Evolutionary conservation across 30 jellyfish, hydroid and myxozoan species (phyloP).

Genomic region (Mastigias papua): DNA sequence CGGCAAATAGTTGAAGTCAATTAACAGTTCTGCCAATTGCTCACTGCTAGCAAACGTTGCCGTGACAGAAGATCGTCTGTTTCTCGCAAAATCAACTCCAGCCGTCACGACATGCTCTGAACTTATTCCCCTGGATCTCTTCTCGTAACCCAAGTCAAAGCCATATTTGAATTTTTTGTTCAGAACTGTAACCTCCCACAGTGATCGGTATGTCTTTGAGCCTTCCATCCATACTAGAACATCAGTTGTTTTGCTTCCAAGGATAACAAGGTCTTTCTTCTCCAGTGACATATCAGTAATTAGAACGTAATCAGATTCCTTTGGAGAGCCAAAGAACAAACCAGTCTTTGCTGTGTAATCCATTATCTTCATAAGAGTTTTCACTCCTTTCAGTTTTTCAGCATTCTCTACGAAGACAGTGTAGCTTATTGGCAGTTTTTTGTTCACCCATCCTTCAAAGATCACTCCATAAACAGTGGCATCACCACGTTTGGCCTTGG

Average conservation of each 20-base stretch:
- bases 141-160: conserved; percentile 71
- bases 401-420: conserved; percentile 58
- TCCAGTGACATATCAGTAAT: conserved; percentile 54
- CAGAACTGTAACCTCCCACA: conserved; percentile 71
- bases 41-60: conserved; percentile 63
- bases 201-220: conserved; percentile 62
- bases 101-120: conserved; percentile 58
- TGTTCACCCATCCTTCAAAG: conserved; percentile 74
- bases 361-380: conserved; percentile 16
- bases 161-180: conserved; percentile 92
- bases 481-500: conserved; percentile 27
- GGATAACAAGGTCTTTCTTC: conserved; percentile 43
- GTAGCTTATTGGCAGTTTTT: conserved; percentile 78
- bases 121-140: conserved; percentile 70
- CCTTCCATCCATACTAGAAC: conserved; percentile 40
- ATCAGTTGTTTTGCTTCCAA: conserved; percentile 63
- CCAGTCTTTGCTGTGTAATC: conserved; percentile 63
- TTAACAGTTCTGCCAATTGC: conserved; percentile 46
- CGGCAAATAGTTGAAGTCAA: conserved; percentile 88
- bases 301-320: conserved; percentile 33
- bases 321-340: conserved; percentile 20
- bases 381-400: conserved; percentile 48
- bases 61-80: conserved; percentile 67
- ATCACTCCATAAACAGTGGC: conserved; percentile 67
- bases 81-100: conserved; percentile 79